Conservation (phyloP, 2,888 invertebrate genomes). For the Microctonus brassicae region DNA sequence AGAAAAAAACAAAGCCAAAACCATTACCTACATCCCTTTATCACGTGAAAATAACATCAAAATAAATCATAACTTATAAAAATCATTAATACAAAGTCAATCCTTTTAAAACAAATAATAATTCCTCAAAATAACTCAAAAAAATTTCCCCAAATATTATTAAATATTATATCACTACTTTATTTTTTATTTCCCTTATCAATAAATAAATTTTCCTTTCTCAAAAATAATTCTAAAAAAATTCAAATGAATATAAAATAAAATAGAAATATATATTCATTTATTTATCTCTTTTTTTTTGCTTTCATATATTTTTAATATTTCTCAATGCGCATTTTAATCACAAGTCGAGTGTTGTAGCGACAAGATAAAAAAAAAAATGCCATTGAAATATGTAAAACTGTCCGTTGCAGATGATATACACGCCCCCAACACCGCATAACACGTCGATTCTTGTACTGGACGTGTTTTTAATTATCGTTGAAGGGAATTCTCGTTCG, state of each 20-base stretch:
- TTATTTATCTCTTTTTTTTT: background rate
- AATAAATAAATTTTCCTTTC: no score
- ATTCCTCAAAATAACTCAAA: no score
- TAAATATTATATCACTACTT: no score
- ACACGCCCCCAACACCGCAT: slow-evolving; percentile 5
- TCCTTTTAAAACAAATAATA: no score
- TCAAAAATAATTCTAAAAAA: no score
- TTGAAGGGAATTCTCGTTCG: background rate
- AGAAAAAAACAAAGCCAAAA: background rate
- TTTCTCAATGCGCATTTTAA: slow-evolving; percentile 11
- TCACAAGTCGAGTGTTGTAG: slow-evolving; percentile 13
- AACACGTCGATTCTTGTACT: slow-evolving; percentile 27
- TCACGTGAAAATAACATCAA: background rate
- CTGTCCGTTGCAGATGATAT: slow-evolving; percentile 24
- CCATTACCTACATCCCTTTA: background rate
- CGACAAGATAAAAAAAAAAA: background rate
- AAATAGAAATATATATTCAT: no score
- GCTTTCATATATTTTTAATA: background rate
- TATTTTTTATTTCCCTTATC: no score
- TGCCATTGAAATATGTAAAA: slow-evolving; percentile 13
- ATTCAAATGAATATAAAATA: no score
- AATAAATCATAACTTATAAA: no score
- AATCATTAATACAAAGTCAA: no score
- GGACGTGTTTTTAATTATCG: slow-evolving; percentile 24
- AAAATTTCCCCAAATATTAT: no score